phyloP scores from a whole-genome alignment of 2,113 vertebrate genomes.

The Semnornis frantzii region DNA sequence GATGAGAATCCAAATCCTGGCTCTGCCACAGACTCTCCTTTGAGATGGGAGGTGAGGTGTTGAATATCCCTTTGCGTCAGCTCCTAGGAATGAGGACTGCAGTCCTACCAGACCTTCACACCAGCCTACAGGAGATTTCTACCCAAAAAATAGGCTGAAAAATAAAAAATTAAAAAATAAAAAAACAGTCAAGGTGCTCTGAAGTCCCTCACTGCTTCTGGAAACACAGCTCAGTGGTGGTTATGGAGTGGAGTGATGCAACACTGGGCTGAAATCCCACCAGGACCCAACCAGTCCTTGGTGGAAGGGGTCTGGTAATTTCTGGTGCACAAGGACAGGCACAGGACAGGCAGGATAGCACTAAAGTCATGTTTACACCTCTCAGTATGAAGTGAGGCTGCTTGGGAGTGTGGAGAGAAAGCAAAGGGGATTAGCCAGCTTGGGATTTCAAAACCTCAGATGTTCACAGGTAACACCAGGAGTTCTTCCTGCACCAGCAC shows the following conservation, averaged over 20 bases:
- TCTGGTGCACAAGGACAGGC: not conserved
- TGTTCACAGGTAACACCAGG: not conserved
- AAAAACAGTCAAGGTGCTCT: not conserved
- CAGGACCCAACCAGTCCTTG: not conserved
- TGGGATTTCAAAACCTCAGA: not conserved
- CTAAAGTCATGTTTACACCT: accelerated
- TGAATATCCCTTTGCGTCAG: not conserved
- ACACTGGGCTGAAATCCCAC: not conserved
- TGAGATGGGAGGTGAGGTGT: not conserved
- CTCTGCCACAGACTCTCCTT: constrained; percentile 25
- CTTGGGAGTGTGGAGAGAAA: not conserved
- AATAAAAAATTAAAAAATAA: not conserved
- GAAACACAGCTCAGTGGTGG: not conserved
- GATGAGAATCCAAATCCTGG: constrained; percentile 16
- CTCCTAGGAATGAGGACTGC: not conserved
- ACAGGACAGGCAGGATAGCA: not conserved
- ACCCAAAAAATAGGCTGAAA: not conserved
- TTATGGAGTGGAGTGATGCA: not conserved
- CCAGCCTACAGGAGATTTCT: not conserved
- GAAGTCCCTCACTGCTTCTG: not conserved
- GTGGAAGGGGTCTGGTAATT: not conserved
- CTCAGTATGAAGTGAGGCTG: not conserved
- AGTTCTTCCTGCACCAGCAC: not conserved
- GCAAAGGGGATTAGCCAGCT: not conserved
- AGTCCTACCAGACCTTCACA: not conserved